Conservation (phyloP, 2,888 invertebrate genomes). For the Athrips mouffetella region DNA sequence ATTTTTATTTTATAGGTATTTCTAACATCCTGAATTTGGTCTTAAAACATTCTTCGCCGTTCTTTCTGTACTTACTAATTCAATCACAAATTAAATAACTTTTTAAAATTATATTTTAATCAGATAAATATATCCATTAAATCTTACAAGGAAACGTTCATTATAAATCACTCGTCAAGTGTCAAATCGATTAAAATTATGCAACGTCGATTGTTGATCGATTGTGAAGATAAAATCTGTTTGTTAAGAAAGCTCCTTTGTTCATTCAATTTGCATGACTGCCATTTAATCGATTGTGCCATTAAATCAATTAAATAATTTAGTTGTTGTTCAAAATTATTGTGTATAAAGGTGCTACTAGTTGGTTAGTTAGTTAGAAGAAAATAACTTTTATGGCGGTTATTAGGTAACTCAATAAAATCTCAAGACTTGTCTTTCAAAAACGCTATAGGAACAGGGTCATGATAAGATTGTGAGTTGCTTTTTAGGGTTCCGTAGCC, state of each 20-base stretch:
- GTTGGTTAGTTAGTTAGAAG: background rate
- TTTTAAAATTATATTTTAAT: background rate
- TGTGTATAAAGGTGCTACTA: background rate
- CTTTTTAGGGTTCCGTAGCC: too few species aligned
- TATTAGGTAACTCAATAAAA: too few species aligned
- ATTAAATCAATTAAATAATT: conserved; percentile 14
- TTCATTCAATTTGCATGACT: conserved; percentile 20
- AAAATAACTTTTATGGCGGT: too few species aligned
- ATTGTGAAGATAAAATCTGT: conserved; percentile 8
- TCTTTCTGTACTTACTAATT: too few species aligned
- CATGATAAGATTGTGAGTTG: too few species aligned
- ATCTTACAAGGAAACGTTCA: conserved; percentile 15
- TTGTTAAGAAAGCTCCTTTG: conserved; percentile 23
- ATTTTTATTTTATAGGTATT: too few species aligned
- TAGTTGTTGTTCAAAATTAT: conserved; percentile 10
- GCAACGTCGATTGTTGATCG: conserved; percentile 11
- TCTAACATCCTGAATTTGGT: too few species aligned
- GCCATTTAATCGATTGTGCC: conserved; percentile 11
- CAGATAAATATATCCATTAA: background rate
- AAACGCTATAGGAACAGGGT: too few species aligned
- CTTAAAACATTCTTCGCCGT: too few species aligned
- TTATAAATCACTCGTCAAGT: conserved; percentile 11
- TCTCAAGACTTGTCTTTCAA: too few species aligned
- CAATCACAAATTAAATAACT: background rate
- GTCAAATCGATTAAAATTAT: conserved; percentile 15